These are phyloP conservation scores for Notarius lentiginosus DNA, from an alignment of 2,113 vertebrate species.

Conservation along the genomic window DNA sequence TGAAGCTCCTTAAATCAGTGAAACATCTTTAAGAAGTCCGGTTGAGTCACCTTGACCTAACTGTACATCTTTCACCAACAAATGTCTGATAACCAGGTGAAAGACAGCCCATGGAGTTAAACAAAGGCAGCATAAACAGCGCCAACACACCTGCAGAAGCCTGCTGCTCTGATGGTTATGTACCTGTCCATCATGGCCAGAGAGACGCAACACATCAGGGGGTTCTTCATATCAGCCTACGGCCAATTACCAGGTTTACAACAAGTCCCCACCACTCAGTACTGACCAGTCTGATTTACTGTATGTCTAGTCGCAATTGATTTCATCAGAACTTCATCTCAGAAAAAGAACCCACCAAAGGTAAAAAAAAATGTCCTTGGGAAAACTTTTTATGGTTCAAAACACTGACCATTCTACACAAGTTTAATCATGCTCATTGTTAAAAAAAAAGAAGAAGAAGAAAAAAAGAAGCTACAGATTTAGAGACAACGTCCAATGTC, in stretches of 20 bases:
- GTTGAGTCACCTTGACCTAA: neutral
- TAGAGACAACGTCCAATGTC: neutral
- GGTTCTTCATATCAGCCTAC: slow-evolving; percentile 45
- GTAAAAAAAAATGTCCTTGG: slow-evolving; percentile 13
- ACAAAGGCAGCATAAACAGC: slow-evolving; percentile 38
- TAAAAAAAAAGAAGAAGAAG: neutral
- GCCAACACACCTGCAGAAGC: slow-evolving; percentile 42
- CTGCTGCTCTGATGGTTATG: slow-evolving; percentile 25
- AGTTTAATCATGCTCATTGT: slow-evolving; percentile 32
- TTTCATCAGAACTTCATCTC: slow-evolving; percentile 54
- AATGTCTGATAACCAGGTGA: slow-evolving; percentile 35
- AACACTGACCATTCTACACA: slow-evolving; percentile 28
- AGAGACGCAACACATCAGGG: slow-evolving; percentile 42
- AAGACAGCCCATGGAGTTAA: slow-evolving; percentile 25
- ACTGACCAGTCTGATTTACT: slow-evolving; percentile 43
- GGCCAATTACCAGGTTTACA: slow-evolving; percentile 46
- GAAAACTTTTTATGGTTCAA: slow-evolving; percentile 38
- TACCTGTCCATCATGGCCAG: slow-evolving; percentile 41
- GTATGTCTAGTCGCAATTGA: slow-evolving; percentile 33
- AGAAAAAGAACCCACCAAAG: slow-evolving; percentile 53
- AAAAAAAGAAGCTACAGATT: neutral
- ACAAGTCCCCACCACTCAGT: slow-evolving; percentile 7
- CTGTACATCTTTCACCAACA: slow-evolving; percentile 31
- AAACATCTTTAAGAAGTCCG: neutral
- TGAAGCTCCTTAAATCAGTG: neutral